Evolutionary conservation across 2,113 vertebrate species (phyloP).

Genomic region (Pardalotus punctatus): DNA sequence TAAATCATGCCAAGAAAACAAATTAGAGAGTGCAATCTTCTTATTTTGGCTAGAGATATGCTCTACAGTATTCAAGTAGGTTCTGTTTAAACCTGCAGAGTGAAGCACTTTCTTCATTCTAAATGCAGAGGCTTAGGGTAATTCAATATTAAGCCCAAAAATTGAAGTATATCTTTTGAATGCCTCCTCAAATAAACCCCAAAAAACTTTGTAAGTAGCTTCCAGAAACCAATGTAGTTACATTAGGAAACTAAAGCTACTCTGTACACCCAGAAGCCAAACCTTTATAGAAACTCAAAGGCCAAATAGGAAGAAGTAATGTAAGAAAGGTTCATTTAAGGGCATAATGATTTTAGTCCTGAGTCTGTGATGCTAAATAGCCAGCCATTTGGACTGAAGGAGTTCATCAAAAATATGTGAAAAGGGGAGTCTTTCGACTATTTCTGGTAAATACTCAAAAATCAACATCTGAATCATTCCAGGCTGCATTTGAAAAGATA

Average conservation of each 20-base stretch:
- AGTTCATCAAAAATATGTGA: neutral
- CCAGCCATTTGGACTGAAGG: neutral
- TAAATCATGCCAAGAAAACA: constrained; percentile 16
- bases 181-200: neutral
- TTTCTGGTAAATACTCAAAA: neutral
- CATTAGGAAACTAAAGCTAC: neutral
- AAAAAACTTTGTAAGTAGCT: neutral
- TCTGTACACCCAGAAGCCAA: neutral
- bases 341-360: neutral
- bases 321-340: neutral
- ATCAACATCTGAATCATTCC: neutral
- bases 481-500: neutral
- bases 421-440: neutral
- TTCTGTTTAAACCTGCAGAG: neutral
- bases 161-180: neutral
- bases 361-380: neutral
- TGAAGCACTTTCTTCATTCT: neutral
- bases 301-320: neutral
- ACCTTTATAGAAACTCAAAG: neutral
- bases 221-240: neutral
- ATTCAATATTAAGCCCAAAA: neutral
- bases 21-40: neutral
- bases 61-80: neutral
- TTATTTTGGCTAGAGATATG: neutral
- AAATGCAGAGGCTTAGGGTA: neutral